Base-by-base conservation (phyloP, 1,140 invertebrate genomes). In the Manduca sexta region DNA sequence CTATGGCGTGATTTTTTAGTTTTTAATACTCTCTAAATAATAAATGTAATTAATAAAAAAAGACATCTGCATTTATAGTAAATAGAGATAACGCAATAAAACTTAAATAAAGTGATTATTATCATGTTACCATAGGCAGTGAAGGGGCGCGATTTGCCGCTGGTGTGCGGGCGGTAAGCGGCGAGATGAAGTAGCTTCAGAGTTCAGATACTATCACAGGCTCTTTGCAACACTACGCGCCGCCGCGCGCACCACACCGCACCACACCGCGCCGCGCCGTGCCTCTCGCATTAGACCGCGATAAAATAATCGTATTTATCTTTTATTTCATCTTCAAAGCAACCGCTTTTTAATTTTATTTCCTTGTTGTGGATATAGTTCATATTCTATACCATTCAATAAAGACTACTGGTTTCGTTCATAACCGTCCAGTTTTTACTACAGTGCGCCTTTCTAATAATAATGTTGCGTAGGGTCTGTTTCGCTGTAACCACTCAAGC, bases 171-270 rank as follows among this genome's bases (percentile, higher is more conserved):
- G 46, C 60, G 49, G 60, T 60, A 60, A 49, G 65, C 74, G 72
- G 77, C 69, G 55, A 77, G 67, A 82, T 82, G 61, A 77, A 79
- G 64, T 64, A 49, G 47, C 37, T n/a, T 14, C 18, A 26, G 4
- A 26, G 21, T 1, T 3, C 8, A 44, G 75, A 79, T 79, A 73
- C 34, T 38, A 79, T 79, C 75, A 56, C 41, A 35, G 38, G 46
- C 53, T 57, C 70, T 72, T 77, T 79, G 69, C 65, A 46, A 68
- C 67, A 70, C 74, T 67, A 72, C 59, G 68, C 72, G 78, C 75
- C 68, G 64, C 68, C 44, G 45, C 66, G 66, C 64, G 63, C 56
- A 65, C 58, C 63, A 66, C 67, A 68, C 69, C 64, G 49, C 67
- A 69, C 74, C 65, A 70, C 59, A 66, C 72, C 75, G 74, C 68